These are phyloP conservation scores for Drosophila ironensis DNA, from an alignment of 1,140 invertebrate genomes.

Conservation along the genomic window DNA sequence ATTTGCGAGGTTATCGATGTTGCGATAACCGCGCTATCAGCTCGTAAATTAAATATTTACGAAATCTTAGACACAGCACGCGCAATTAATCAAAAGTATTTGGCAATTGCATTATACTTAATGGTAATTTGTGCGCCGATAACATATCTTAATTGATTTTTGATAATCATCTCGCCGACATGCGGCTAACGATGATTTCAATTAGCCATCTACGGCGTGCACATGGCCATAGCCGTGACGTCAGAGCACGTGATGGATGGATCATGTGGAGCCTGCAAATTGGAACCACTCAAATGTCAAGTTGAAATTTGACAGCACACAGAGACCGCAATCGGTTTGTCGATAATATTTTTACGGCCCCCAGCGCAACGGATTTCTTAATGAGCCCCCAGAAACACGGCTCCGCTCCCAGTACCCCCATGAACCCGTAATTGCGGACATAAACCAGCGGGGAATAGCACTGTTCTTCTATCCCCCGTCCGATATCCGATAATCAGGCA, in stretches of 20 bases:
- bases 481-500: constrained; percentile 37
- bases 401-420: constrained; percentile 5
- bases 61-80: background rate
- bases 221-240: constrained; percentile 48
- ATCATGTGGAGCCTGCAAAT: constrained; percentile 51
- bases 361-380: constrained; percentile 70
- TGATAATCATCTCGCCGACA: constrained; percentile 52
- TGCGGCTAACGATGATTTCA: constrained; percentile 40
- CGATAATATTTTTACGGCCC: constrained; percentile 70
- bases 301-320: constrained; percentile 38
- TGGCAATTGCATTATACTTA: constrained; percentile 64
- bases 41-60: constrained; percentile 44
- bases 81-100: constrained; percentile 19
- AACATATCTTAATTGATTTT: constrained; percentile 71
- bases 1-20: constrained; percentile 48
- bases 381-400: constrained; percentile 43
- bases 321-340: constrained; percentile 56
- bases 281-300: constrained; percentile 29
- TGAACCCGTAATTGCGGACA: constrained; percentile 24
- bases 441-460: constrained; percentile 14
- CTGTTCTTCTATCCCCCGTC: background rate
- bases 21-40: constrained; percentile 35
- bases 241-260: constrained; percentile 76
- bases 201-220: constrained; percentile 29
- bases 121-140: constrained; percentile 56